Conservation (phyloP, 2,113 vertebrate genomes). For the Brachirus orientalis region DNA sequence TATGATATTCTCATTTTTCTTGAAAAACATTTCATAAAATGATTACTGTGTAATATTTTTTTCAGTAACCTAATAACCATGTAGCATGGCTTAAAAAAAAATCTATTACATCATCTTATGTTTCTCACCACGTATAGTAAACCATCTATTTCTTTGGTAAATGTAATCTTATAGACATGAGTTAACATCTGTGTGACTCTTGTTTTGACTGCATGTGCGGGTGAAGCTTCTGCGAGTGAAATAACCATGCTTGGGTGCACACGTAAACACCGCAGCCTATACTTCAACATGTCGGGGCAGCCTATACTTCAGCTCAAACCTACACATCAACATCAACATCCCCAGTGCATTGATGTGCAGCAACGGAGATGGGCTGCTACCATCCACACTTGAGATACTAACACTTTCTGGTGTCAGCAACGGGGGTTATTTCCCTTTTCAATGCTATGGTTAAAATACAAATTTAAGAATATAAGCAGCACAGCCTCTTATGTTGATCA, state of each 20-base stretch:
- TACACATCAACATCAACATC: conserved; percentile 14
- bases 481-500: not conserved
- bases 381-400: too few relatives aligned
- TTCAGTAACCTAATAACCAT: conserved; percentile 21
- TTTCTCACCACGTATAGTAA: conserved; percentile 26
- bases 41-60: too few relatives aligned
- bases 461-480: not conserved
- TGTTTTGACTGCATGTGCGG: conserved; percentile 3
- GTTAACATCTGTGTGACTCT: not conserved
- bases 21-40: too few relatives aligned
- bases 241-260: conserved; percentile 4
- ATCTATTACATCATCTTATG: conserved; percentile 22
- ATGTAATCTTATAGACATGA: not conserved
- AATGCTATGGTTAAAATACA: not conserved
- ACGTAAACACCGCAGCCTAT: conserved; percentile 43
- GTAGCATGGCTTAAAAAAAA: conserved; percentile 12
- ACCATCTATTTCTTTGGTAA: not conserved
- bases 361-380: not conserved
- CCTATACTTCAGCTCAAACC: conserved; percentile 40
- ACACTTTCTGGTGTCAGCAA: not conserved
- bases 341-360: not conserved
- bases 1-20: too few relatives aligned
- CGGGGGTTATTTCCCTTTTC: not conserved
- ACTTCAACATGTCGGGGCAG: conserved; percentile 13
- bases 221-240: conserved; percentile 10